Conservation (phyloP, 1,140 invertebrate species). For the Gonioctena quinquepunctata region DNA sequence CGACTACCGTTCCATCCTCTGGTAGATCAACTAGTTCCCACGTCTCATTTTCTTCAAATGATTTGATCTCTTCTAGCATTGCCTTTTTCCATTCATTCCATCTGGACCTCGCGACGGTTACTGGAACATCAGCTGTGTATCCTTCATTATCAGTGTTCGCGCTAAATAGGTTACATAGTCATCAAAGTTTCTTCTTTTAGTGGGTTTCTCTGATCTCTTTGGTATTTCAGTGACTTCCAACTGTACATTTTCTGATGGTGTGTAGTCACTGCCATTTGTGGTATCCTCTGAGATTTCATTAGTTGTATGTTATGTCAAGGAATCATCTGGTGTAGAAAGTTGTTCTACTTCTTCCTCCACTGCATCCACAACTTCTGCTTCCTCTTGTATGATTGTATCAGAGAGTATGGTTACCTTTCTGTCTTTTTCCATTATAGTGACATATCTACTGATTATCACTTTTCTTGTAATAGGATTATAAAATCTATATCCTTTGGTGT, state of each 20-base stretch:
- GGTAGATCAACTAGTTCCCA: slow-evolving; percentile 49
- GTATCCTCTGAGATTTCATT: too few relatives aligned
- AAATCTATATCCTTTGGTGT: slow-evolving; percentile 20
- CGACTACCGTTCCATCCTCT: slow-evolving; percentile 35
- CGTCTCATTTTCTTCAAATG: slow-evolving; percentile 45
- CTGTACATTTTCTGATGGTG: too few relatives aligned
- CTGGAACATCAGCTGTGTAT: slow-evolving; percentile 8
- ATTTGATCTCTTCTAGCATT: slow-evolving; percentile 41
- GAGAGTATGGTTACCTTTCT: not conserved
- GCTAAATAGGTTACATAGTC: slow-evolving; percentile 16
- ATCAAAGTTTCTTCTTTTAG: slow-evolving; percentile 2
- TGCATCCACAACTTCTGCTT: slow-evolving; percentile 8
- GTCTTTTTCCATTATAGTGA: slow-evolving; percentile 15
- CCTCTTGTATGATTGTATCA: not conserved
- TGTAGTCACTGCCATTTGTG: too few relatives aligned
- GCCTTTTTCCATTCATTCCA: slow-evolving; percentile 36
- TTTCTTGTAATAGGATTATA: not conserved
- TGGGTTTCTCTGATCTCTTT: slow-evolving; percentile 10
- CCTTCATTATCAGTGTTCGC: not conserved
- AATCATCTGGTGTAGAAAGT: not conserved
- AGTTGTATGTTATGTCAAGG: not conserved
- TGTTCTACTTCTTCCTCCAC: not conserved
- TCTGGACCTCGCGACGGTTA: slow-evolving; percentile 28
- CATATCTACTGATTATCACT: not conserved
- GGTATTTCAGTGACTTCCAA: not conserved